Evolutionary conservation across 2,113 vertebrate genomes (phyloP).

Genomic region (Leucoraja erinaceus): DNA sequence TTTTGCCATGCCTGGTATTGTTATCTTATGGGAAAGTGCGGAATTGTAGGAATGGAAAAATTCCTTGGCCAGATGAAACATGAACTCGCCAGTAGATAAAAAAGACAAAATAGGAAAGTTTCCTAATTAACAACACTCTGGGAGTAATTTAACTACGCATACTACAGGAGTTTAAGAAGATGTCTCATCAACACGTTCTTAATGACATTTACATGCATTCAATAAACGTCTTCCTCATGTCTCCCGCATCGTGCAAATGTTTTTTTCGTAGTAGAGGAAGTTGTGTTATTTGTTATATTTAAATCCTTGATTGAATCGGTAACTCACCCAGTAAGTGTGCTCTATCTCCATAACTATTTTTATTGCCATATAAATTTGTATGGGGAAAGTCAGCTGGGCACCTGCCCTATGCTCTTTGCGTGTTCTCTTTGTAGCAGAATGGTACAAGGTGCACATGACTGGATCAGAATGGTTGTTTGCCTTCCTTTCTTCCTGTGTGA

Average conservation of each 20-base stretch:
- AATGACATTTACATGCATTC: no score
- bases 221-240: no score
- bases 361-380: not conserved
- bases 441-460: constrained; percentile 5
- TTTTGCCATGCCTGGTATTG: not conserved
- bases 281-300: no score
- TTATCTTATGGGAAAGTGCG: not conserved
- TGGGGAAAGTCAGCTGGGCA: not conserved
- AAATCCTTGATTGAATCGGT: not conserved
- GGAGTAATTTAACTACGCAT: no score
- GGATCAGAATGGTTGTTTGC: not conserved
- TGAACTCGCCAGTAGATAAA: not conserved
- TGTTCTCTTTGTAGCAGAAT: not conserved
- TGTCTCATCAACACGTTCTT: no score
- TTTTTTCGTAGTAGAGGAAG: no score
- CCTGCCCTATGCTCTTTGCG: not conserved
- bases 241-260: no score
- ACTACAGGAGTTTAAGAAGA: no score
- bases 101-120: not conserved
- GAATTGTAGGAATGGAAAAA: not conserved
- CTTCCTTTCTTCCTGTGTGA: not conserved
- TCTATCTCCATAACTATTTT: not conserved
- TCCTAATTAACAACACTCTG: no score
- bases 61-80: not conserved
- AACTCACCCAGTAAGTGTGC: not conserved